Base-by-base conservation (phyloP, 2,888 invertebrate species). In the Tubiluchus corallicola region DNA sequence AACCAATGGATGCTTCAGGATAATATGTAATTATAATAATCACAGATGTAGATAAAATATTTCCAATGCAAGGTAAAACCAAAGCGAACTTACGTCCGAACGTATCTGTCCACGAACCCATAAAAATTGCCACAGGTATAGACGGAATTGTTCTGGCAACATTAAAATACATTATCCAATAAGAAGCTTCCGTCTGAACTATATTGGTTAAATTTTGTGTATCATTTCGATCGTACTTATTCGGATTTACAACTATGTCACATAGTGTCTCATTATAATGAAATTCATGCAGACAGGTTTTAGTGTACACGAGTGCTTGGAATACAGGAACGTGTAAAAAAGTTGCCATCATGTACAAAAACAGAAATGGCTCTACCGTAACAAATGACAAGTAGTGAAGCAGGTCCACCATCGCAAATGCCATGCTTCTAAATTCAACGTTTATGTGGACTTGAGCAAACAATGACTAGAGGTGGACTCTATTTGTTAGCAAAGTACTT, bases 331-430 rank as follows among this genome's bases (percentile, higher is more conserved):
- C 62, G 45, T 62, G 58, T 44, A 64, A 54, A 47, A 59, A 65
- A 17, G 74, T 80, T 1, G 83, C 81, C 70, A 83, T 74, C 82
- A 87, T 84, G 58, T 83, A 87, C 2, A 85, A 67, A 59, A 84
- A 79, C 75, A 87, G 75, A 0, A 81, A 73, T 0, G 87, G 85
- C 57, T 88, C 87, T 17, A 87, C 82, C 0, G 83, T 77, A 44
- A 81, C n/a, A n/a, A n/a, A n/a, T n/a, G n/a, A n/a, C n/a, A n/a
- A n/a, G n/a, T n/a, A n/a, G n/a, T n/a, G n/a, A n/a, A n/a, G n/a
- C n/a, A n/a, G n/a, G n/a, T n/a, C n/a, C n/a, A n/a, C n/a, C n/a
- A n/a, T n/a, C n/a, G n/a, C n/a, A n/a, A n/a, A n/a, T n/a, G n/a
- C n/a, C n/a, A n/a, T n/a, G n/a, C n/a, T n/a, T n/a, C n/a, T n/a